A percentile compares a stretch with the other conserved stretches of the same genome.
Evolutionary conservation across 2,888 invertebrate species (phyloP).

Genomic region (Agriopis aurantiaria): DNA sequence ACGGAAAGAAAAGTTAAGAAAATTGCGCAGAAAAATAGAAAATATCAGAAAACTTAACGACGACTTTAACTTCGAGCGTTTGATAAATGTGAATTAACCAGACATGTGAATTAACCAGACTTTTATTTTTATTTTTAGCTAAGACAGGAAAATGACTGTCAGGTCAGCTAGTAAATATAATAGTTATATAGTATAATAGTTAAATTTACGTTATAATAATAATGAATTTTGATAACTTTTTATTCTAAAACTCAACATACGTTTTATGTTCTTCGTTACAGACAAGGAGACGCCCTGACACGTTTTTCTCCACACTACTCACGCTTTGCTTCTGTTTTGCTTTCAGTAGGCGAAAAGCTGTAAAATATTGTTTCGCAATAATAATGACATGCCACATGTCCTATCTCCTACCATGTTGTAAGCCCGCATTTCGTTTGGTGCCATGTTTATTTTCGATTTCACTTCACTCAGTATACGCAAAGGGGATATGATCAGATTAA

Average conservation of each 20-base stretch:
- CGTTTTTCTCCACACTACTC: neutral
- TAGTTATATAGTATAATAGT: too few species aligned
- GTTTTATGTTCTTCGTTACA: neutral
- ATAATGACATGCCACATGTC: conserved; percentile 41
- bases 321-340: neutral
- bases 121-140: too few species aligned
- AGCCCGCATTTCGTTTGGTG: conserved; percentile 67
- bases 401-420: conserved; percentile 35
- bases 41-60: too few species aligned
- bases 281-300: neutral
- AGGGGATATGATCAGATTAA: conserved; percentile 58
- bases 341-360: neutral
- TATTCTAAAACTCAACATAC: neutral
- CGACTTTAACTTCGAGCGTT: too few species aligned
- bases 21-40: too few species aligned
- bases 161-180: too few species aligned
- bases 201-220: too few species aligned
- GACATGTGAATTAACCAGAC: too few species aligned
- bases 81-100: too few species aligned
- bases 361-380: conserved; percentile 3
- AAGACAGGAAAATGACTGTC: too few species aligned
- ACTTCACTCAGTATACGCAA: conserved; percentile 62
- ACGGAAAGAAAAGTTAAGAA: too few species aligned
- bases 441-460: conserved; percentile 75
- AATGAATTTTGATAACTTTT: too few species aligned